phyloP scores from a whole-genome alignment of 1,140 invertebrate genomes.

The Drepana arcuata region DNA sequence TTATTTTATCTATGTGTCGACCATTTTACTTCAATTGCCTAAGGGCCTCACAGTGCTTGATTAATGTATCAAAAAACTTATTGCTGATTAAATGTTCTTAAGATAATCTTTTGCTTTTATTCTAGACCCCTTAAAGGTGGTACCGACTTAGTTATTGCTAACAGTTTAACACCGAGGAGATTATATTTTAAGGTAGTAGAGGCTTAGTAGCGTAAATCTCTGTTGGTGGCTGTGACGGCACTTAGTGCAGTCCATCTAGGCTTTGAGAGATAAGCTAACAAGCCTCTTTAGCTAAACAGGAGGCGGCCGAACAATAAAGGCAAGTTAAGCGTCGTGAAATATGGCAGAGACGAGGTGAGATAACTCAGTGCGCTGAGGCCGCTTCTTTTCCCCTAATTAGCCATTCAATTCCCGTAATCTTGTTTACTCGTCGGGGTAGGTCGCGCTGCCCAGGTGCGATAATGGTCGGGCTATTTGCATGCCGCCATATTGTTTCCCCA shows the following conservation, averaged over 20 bases:
- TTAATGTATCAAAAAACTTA: no score
- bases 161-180: slow-evolving; percentile 4
- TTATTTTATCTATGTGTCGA: no score
- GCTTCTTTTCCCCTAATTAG: slow-evolving; percentile 69
- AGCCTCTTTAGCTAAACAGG: slow-evolving; percentile 64
- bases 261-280: slow-evolving; percentile 60
- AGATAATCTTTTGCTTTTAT: no score
- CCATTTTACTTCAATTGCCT: no score
- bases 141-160: slow-evolving; percentile 1
- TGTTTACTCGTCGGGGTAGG: slow-evolving; percentile 61
- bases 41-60: no score
- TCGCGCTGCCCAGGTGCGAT: slow-evolving; percentile 66
- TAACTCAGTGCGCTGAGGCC: slow-evolving; percentile 49
- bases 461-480: slow-evolving; percentile 70
- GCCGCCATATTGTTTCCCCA: slow-evolving; percentile 69
- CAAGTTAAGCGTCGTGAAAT: slow-evolving; percentile 65
- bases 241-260: slow-evolving; percentile 58
- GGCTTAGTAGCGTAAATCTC: slow-evolving; percentile 42
- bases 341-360: slow-evolving; percentile 58
- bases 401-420: slow-evolving; percentile 70
- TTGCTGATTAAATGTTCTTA: no score
- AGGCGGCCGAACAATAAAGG: slow-evolving; percentile 62
- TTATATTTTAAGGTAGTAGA: slow-evolving; percentile 30
- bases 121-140: background rate
- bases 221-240: slow-evolving; percentile 31